Base-by-base conservation (phyloP, 2,888 invertebrate genomes). In the Standfussiana lucernea region DNA sequence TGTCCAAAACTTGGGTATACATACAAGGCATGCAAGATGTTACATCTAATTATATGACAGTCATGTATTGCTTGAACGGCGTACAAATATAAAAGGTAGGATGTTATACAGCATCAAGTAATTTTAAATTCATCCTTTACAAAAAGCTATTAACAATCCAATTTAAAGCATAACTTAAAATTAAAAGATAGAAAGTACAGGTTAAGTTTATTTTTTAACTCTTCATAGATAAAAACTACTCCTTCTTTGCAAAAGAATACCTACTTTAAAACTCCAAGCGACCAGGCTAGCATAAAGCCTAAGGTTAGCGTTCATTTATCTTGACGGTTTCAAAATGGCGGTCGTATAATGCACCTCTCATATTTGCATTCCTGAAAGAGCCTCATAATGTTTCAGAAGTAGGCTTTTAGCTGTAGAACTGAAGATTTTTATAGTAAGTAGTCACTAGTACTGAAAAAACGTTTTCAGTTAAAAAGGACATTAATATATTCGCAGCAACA, bases 301-400 rank as follows among this genome's bases (percentile, higher is more conserved):
- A 62, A 72, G 83, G 85, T 85, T 83, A 83, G 42, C 80, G 62
- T 85, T 82, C 82, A 85, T 85, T 88, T 85, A 82, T 79, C 82
- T 79, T 71, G 76, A 80, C 72, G 80, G 78, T n/a, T 77, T 76
- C 80, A 75, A 87, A 83, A 82, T 85, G 83, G 87, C 81, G 50
- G 71, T 62, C 47, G 75, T 77, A 82, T 85, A 83, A 89, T 89
- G 87, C 87, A 85, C 74, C 76, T 84, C 77, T 85, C 83, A 68
- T 84, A 90, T 90, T 90, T 89, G 88, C 90, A 89, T 89, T 35
- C 66, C 83, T 82, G 85, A 86, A 83, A 83, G 80, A 78, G 70
- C 64, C 76, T 61, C 67, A 59, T 81, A 80, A 83, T 76, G 82
- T 79, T 83, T 77, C 83, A 83, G 74, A 59, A 79, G 75, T 82